Evolutionary conservation across 2,113 vertebrate species (phyloP).

Genomic region (Chelonoidis abingdonii): DNA sequence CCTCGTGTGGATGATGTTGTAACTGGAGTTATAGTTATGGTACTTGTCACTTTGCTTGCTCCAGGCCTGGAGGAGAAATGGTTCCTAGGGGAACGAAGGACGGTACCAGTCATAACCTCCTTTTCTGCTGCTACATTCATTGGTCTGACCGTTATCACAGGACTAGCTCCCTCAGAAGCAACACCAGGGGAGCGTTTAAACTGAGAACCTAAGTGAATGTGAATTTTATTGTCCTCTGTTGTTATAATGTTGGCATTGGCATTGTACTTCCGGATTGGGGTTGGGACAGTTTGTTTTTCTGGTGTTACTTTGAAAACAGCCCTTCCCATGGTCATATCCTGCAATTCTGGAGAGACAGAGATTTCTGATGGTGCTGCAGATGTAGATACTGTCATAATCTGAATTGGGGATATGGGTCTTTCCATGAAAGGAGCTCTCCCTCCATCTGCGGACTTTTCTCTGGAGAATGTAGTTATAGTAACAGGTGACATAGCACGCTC

Average conservation of each 20-base stretch:
- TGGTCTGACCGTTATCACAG: constrained; percentile 85
- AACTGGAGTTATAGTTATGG: constrained; percentile 93
- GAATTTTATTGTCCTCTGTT: constrained; percentile 97
- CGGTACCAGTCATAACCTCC: constrained; percentile 86
- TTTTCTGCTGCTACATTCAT: constrained; percentile 81
- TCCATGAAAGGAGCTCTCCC: constrained; percentile 71
- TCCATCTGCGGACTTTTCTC: constrained; percentile 85
- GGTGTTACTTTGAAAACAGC: constrained; percentile 90
- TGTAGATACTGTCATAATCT: constrained; percentile 92
- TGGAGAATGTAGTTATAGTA: constrained; percentile 92
- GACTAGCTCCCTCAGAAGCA: constrained; percentile 73
- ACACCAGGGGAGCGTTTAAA: constrained; percentile 81
- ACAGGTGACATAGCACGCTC: constrained; percentile 90
- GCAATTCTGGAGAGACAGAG: constrained; percentile 78
- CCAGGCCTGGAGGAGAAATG: constrained; percentile 73
- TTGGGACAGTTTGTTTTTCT: constrained; percentile 84
- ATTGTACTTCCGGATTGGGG: constrained; percentile 85
- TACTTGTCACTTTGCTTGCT: constrained; percentile 92
- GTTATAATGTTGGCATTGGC: constrained; percentile 91
- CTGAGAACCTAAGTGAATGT: constrained; percentile 93
- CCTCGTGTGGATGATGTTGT: constrained; percentile 85
- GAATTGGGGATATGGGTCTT: constrained; percentile 86
- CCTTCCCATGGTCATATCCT: constrained; percentile 82
- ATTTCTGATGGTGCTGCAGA: constrained; percentile 82
- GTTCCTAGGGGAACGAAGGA: constrained; percentile 87